Conservation (phyloP, 1,140 invertebrate genomes). For the Hydropsyche tenuis region DNA sequence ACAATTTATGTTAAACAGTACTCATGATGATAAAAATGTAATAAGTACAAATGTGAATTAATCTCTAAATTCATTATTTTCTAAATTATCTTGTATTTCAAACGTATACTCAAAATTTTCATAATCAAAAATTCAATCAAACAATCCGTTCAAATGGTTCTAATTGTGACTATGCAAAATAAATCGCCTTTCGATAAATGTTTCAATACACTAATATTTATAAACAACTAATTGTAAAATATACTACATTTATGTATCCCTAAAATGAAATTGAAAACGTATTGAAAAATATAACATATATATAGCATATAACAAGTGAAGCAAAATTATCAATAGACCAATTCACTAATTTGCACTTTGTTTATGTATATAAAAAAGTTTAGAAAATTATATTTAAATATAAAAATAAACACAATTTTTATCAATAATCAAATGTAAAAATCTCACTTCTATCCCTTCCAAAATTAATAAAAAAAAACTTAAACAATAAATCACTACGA, state of each 20-base stretch:
- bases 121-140: background rate
- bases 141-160: too few relatives aligned
- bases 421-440: background rate
- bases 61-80: background rate
- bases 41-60: constrained; percentile 4
- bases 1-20: background rate
- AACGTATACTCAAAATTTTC: background rate
- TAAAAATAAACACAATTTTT: constrained; percentile 1
- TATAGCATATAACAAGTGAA: too few relatives aligned
- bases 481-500: constrained; percentile 20
- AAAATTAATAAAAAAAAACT: constrained; percentile 1
- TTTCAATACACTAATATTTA: background rate
- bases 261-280: background rate
- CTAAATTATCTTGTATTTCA: too few relatives aligned
- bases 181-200: background rate
- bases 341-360: constrained; percentile 18
- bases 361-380: background rate
- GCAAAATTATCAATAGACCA: background rate
- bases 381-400: background rate
- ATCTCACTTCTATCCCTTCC: constrained; percentile 13
- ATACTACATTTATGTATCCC: background rate
- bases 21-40: background rate
- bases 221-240: background rate
- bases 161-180: background rate
- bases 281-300: too few relatives aligned